Evolutionary conservation across 2,797 vertebrate species (phyloP), one percentile per base, ranked within the genome.

Genomic region (Rachycentron canadum): DNA sequence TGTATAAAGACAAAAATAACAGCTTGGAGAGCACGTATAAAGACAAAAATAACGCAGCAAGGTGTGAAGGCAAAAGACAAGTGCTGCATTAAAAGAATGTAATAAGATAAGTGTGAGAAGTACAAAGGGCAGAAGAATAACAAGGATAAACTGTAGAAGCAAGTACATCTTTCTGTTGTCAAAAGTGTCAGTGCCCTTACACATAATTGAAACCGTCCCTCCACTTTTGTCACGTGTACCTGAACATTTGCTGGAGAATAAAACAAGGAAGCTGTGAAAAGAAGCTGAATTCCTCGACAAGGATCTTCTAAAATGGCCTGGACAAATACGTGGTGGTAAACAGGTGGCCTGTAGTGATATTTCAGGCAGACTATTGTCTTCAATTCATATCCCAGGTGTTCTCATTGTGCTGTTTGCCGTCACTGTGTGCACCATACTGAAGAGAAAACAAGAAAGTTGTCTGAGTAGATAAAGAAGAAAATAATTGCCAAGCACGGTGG

Each of bases 111-210:
- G 38, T 69, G 55, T 63, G 40, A 55, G 21, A 55, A 34, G 26
- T 43, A 69, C 23, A 25, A 68, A 69, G 64, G 21, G 14, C 59
- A 47, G n/a, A 49, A 16, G 26, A 41, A 38, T 71, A 47, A 79
- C 57, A 25, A 59, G 28, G 19, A n/a, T 23, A 52, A 57, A 58
- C 38, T 64, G 53, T 25, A 30, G 40, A 76, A 45, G 50, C 38
- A 68, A 63, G 32, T 53, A 53, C 12, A n/a, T n/a, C n/a, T n/a
- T n/a, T n/a, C n/a, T n/a, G 23, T 52, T 4, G 49, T 23, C 23
- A 52, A 52, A 50, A 53, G 50, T 53, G 50, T 7, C 26, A 5
- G 25, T 26, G 3, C 26, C 25, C 25, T 28, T 16, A 55, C 52
- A 28, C 12, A 2, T 55, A 1, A 28, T 6, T 14, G 23, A 25